A percentile compares a stretch with the other conserved stretches of the same genome.
Evolutionary conservation across 2,888 invertebrate genomes (phyloP).

Genomic region (Lepeophtheirus nordmannii): DNA sequence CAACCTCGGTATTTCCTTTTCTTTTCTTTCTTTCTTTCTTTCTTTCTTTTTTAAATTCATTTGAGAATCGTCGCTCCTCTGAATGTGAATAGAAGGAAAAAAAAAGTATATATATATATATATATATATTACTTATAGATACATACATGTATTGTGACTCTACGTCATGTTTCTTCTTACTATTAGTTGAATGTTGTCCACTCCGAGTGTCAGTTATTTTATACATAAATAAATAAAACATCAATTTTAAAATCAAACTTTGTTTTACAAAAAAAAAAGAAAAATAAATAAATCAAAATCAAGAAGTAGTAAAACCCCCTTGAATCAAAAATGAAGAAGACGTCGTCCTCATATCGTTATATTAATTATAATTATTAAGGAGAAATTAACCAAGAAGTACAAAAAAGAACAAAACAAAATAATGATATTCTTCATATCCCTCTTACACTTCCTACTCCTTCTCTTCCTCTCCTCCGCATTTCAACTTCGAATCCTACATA

Average conservation of each 20-base stretch:
- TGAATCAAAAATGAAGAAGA: too few relatives aligned
- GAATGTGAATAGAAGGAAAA: background rate
- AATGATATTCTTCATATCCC: too few relatives aligned
- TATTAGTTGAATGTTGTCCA: constrained; percentile 1
- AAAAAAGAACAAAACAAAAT: too few relatives aligned
- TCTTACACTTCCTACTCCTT: background rate
- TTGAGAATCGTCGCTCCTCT: constrained; percentile 7
- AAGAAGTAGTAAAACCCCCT: too few relatives aligned
- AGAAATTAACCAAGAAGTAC: too few relatives aligned
- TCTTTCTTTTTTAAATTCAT: background rate
- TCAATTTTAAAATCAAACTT: too few relatives aligned
- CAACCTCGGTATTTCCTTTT: too few relatives aligned
- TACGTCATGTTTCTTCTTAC: background rate
- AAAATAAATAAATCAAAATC: too few relatives aligned
- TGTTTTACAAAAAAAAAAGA: background rate
- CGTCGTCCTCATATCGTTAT: too few relatives aligned
- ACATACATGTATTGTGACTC: too few relatives aligned
- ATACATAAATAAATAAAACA: background rate
- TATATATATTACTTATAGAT: too few relatives aligned
- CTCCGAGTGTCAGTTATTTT: background rate
- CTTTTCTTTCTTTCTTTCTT: background rate
- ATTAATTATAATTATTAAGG: too few relatives aligned
- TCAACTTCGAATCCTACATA: constrained; percentile 12
- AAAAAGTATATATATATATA: background rate
- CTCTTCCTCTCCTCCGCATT: constrained; percentile 9